Evolutionary conservation across 2,113 vertebrate genomes (phyloP), one percentile per base, ranked within the genome.

Genomic region (Pitta sordida): DNA sequence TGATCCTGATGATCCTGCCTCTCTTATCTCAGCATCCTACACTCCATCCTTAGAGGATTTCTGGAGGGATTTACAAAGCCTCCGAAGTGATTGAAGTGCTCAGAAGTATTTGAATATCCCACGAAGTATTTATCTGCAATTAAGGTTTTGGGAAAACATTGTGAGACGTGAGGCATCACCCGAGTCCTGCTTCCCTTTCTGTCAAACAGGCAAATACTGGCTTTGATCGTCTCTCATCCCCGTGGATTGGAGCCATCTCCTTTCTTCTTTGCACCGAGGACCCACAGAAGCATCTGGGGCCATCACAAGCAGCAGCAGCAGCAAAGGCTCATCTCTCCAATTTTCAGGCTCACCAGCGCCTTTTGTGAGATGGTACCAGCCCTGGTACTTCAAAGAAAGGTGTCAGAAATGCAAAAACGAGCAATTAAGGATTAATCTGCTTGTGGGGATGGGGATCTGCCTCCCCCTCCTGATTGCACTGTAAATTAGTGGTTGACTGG

Each of bases 381-480:
- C 62, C 34, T 27, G 36, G 10, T 56, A 10, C 87, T 77, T 94
- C 93, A 80, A 76, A 95, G 87, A 60, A 74, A 75, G 52, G 86
- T 81, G 83, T 91, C 77, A 88, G 80, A 51, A 67, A 93, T 83
- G 71, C 80, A 67, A 63, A 94, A 88, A 44, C 10, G 71, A 94
- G 80, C 88, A 83, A 86, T 94, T 94, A 92, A 73, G 75, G 82
- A 59, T 90, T 71, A 80, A 80, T 77, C 74, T 62, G 83, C 91
- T 73, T 10, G 63, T 87, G 85, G 51, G 87, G 82, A 52, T 74
- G 87, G 81, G 74, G 23, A 37, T 59, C 71, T 94, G 75, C 89
- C 82, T 87, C 89, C 83, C 81, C 63, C 60, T 75, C 82, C 82
- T 60, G 70, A 46, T 12, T 83, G 73, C 14, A 3, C 83, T 55